Conservation (phyloP, 2,113 vertebrate species). For the Perca flavescens region DNA sequence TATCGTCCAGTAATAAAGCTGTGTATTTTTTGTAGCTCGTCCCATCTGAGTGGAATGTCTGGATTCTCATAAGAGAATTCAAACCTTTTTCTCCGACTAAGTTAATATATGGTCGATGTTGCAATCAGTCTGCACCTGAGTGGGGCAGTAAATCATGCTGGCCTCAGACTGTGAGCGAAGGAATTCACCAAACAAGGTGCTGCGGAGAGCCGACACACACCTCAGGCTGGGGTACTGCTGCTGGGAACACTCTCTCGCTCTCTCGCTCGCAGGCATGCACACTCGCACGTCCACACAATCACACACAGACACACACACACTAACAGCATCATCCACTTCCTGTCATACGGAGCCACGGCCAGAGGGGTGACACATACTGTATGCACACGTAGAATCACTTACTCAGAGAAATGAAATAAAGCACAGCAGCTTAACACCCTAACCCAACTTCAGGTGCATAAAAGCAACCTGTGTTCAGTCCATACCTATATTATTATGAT, state of each 20-base stretch:
- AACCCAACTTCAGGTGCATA: neutral
- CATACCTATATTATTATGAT: conserved; percentile 15
- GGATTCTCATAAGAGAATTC: conserved; percentile 7
- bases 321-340: conserved; percentile 17
- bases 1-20: conserved; percentile 22
- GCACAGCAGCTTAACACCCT: neutral
- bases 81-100: conserved; percentile 22
- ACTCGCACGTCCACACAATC: conserved; percentile 16
- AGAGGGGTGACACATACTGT: conserved; percentile 9
- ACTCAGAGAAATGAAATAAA: neutral
- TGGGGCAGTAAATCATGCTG: conserved; percentile 57
- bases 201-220: conserved; percentile 45
- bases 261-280: conserved; percentile 1
- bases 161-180: conserved; percentile 38
- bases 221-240: conserved; percentile 14
- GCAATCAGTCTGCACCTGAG: conserved; percentile 62
- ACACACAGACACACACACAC: conserved; percentile 1
- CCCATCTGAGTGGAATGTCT: conserved; percentile 47
- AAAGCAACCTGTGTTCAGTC: conserved; percentile 3
- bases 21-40: conserved; percentile 25
- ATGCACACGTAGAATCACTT: neutral
- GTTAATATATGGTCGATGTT: conserved; percentile 42
- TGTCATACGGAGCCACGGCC: neutral
- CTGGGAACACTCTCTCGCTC: neutral
- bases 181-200: conserved; percentile 83